Percentiles rank a stretch among this genome's conserved stretches.
Evolutionary conservation across 2,888 invertebrate genomes (phyloP).

Genomic region (Apodemia zela): DNA sequence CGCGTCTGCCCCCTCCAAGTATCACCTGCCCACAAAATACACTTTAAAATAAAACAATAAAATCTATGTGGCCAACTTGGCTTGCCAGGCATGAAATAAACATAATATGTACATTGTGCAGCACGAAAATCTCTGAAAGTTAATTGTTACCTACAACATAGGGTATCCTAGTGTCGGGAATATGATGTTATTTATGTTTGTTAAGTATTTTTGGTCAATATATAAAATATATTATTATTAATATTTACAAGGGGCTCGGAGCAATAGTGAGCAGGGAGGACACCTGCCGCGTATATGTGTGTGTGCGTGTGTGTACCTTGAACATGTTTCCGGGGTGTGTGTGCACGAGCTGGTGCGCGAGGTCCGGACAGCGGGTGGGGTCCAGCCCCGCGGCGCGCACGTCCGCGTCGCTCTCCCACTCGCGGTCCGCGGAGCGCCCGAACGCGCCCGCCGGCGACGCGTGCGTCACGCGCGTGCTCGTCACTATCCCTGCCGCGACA

Average conservation of each 20-base stretch:
- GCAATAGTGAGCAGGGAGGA: too few relatives aligned
- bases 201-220: too few relatives aligned
- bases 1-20: constrained; percentile 85
- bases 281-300: too few relatives aligned
- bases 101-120: too few relatives aligned
- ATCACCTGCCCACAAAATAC: constrained; percentile 70
- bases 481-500: constrained; percentile 80
- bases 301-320: constrained; percentile 24
- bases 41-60: not conserved
- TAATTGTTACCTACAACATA: too few relatives aligned
- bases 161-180: too few relatives aligned
- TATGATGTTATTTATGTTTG: too few relatives aligned
- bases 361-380: constrained; percentile 61
- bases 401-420: constrained; percentile 87
- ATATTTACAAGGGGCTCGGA: too few relatives aligned
- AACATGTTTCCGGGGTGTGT: constrained; percentile 29
- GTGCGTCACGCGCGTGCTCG: constrained; percentile 88
- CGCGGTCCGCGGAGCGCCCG: constrained; percentile 83
- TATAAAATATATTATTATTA: too few relatives aligned
- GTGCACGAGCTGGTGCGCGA: constrained; percentile 33
- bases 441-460: constrained; percentile 85
- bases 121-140: too few relatives aligned
- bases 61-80: too few relatives aligned
- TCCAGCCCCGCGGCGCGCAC: constrained; percentile 46
- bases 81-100: too few relatives aligned